phyloP scores from a whole-genome alignment of 2,888 invertebrate species.

The Troglohyphantes excavatus region DNA sequence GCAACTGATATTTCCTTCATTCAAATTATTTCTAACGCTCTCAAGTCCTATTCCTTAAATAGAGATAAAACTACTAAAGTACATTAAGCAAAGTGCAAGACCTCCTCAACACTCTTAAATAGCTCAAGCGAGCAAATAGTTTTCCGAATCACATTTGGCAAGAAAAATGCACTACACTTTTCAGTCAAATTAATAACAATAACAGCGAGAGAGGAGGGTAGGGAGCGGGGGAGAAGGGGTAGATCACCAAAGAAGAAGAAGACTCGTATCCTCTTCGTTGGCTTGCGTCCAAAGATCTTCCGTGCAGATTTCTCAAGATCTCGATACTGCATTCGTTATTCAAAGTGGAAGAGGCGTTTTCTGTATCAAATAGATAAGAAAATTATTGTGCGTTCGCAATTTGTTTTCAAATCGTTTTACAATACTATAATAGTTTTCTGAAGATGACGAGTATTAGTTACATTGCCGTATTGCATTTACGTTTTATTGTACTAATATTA shows the following conservation, averaged over 20 bases:
- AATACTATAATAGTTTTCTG: too few species aligned
- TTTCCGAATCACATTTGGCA: slow-evolving; percentile 1
- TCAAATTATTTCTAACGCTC: too few species aligned
- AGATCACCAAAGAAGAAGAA: slow-evolving; percentile 26
- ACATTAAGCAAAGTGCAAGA: neutral
- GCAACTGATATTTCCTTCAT: neutral
- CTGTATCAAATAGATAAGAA: slow-evolving; percentile 29
- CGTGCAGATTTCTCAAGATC: neutral
- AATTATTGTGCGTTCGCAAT: neutral
- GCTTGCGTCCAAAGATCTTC: slow-evolving; percentile 14
- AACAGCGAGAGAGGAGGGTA: neutral
- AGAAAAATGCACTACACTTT: slow-evolving; percentile 14
- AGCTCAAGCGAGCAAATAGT: neutral
- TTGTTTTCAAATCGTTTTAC: neutral
- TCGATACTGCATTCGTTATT: slow-evolving; percentile 27
- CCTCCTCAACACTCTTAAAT: neutral
- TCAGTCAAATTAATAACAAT: slow-evolving; percentile 22
- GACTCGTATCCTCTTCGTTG: slow-evolving; percentile 3
- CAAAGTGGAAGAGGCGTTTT: slow-evolving; percentile 8
- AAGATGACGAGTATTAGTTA: too few species aligned
- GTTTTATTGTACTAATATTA: too few species aligned
- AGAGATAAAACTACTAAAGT: neutral
- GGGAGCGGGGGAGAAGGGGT: neutral
- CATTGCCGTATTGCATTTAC: too few species aligned
- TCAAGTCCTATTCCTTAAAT: too few species aligned